These are phyloP conservation scores for Notechis scutatus DNA, from an alignment of 2,113 vertebrate genomes.

Conservation along the genomic window DNA sequence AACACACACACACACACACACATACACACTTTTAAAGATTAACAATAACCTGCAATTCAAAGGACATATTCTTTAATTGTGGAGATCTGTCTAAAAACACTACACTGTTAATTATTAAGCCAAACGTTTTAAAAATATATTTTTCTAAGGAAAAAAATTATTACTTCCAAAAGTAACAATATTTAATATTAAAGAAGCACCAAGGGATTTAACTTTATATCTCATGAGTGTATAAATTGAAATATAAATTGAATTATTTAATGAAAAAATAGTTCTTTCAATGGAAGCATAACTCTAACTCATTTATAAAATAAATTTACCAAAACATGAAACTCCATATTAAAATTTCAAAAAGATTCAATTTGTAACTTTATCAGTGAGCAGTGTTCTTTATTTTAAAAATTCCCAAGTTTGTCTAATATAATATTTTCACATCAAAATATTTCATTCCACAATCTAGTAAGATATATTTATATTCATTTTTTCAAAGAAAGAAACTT, in stretches of 20 bases:
- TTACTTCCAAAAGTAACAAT: not conserved
- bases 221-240: not conserved
- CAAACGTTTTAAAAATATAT: not conserved
- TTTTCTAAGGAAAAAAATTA: not conserved
- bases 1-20: no score
- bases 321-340: not conserved
- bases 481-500: not conserved
- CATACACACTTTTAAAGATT: not conserved
- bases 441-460: not conserved
- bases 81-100: not conserved
- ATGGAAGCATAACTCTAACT: not conserved
- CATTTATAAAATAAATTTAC: not conserved
- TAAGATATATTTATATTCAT: not conserved
- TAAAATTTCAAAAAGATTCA: not conserved
- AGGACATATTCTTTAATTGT: not conserved
- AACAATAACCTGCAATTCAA: not conserved
- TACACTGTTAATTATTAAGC: not conserved
- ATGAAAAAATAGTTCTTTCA: not conserved
- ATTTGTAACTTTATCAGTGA: not conserved
- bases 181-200: constrained; percentile 9
- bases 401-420: not conserved
- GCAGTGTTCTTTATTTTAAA: not conserved
- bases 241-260: not conserved
- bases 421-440: not conserved
- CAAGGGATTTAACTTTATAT: not conserved